phyloP scores from a whole-genome alignment of 2,113 vertebrate species.

The Mugil cephalus region DNA sequence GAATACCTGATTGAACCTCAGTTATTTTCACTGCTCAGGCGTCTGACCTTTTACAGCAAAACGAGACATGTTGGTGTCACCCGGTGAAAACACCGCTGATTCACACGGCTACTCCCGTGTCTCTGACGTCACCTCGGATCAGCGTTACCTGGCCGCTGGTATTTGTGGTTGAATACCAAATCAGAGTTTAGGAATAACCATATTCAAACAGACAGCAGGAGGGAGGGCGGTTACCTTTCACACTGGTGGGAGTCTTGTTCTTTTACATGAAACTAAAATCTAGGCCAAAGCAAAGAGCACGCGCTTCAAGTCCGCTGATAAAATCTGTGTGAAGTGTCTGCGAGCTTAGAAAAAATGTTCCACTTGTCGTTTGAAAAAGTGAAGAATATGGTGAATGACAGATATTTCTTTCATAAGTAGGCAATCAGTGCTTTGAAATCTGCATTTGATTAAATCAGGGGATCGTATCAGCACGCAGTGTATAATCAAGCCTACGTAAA shows the following conservation, averaged over 20 bases:
- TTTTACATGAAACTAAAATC: constrained; percentile 59
- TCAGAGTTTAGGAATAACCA: constrained; percentile 35
- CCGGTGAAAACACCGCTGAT: constrained; percentile 64
- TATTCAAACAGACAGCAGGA: constrained; percentile 64
- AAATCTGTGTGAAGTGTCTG: constrained; percentile 46
- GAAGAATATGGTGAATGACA: too few species aligned
- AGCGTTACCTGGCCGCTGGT: constrained; percentile 74
- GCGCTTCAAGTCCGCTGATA: constrained; percentile 18
- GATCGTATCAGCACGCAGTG: background rate
- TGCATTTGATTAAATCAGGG: too few species aligned
- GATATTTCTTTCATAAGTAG: too few species aligned
- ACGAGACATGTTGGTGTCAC: constrained; percentile 69
- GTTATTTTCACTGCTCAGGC: constrained; percentile 53
- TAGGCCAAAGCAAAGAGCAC: constrained; percentile 58
- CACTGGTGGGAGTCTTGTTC: constrained; percentile 32
- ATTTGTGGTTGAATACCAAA: constrained; percentile 58
- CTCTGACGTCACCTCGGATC: constrained; percentile 63
- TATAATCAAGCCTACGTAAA: background rate
- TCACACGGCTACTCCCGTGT: constrained; percentile 51
- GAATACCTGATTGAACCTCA: constrained; percentile 71
- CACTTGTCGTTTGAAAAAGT: too few species aligned
- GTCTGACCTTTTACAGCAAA: constrained; percentile 79
- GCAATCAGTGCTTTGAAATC: too few species aligned
- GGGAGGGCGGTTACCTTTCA: constrained; percentile 41
- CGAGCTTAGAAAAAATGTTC: constrained; percentile 5